Conservation (phyloP, 2,888 invertebrate genomes). For the Megamerina dolium region DNA sequence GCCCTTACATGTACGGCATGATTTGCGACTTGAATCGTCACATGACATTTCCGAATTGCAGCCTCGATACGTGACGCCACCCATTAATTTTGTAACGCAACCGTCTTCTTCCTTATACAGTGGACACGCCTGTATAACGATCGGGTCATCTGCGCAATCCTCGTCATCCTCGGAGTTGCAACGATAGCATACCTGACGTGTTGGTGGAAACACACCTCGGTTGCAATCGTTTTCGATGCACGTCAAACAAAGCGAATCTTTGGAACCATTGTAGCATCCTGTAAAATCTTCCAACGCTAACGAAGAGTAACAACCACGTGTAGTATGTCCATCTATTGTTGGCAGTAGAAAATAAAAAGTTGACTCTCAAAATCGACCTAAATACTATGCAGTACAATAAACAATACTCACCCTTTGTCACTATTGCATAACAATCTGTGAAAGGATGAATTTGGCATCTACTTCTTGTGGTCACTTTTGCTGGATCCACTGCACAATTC, state of each 20-base stretch:
- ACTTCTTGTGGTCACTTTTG: background rate
- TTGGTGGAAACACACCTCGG: conserved; percentile 18
- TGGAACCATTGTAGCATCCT: conserved; percentile 18
- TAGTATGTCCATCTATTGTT: conserved; percentile 25
- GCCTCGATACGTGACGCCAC: conserved; percentile 24
- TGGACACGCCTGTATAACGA: conserved; percentile 17
- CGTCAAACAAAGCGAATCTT: conserved; percentile 16
- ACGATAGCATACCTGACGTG: conserved; percentile 24
- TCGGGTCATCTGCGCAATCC: conserved; percentile 21
- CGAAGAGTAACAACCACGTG: conserved; percentile 24
- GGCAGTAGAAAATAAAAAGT: background rate
- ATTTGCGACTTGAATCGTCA: conserved; percentile 12
- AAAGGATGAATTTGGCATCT: conserved; percentile 21
- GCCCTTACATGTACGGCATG: conserved; percentile 19
- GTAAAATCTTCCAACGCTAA: conserved; percentile 18
- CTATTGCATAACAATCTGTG: conserved; percentile 25
- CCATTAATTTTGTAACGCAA: conserved; percentile 23
- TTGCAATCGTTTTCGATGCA: conserved; percentile 25
- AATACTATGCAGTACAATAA: background rate
- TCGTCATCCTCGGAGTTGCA: conserved; percentile 22
- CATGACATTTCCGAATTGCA: conserved; percentile 26
- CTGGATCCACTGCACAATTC: conserved; percentile 21
- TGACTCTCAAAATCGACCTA: background rate
- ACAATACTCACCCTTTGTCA: conserved; percentile 7
- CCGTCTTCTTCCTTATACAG: conserved; percentile 19